Evolutionary conservation across 53 echinoderm and acorn worm species (phyloP), one percentile per base, ranked within the genome.

Genomic region (Holothuria leucospilota): DNA sequence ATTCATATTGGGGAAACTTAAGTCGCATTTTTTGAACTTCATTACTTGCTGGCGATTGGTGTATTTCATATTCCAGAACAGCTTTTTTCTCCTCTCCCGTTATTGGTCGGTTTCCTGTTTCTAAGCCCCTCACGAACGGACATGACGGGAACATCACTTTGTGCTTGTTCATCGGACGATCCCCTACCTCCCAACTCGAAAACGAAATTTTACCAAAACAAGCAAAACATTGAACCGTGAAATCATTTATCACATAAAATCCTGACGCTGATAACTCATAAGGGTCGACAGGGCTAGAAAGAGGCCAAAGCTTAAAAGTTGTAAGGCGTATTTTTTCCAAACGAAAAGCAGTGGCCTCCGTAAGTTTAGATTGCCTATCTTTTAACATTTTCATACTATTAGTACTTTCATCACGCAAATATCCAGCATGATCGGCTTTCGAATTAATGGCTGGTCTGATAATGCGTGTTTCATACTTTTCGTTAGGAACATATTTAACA

Each of bases 161-260:
- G 18, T 80, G 80, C n/a, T 59, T 80, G 13, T 80, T 30, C 60
- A 60, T 80, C 27, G 80, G 80, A 38, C 80, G 60, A 60, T 80
- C 80, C n/a, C 80, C 80, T 20, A 80, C 53, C 60, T 80, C 29
- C 60, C 60, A 80, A 60, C 8, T 34, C 1, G 61, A 62, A 61
- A 18, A 59, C 12, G 20, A 30, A 28, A 80, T 61, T 80, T 20
- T 27, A 61, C 56, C 60, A 29, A 80, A 80, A 59, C 80, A 80
- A 16, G 80, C 80, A 61, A 80, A 80, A 60, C 80, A 80, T 16
- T 80, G 80, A 9, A 80, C 61, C 13, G 61, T 60, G 0, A 2
- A 11, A 20, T 30, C 5, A 34, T 80, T 30, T 3, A 60, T 2
- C 30, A 59, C 10, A 15, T 80, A 61, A 61, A 80, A 80, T 5